A percentile compares a stretch with the other conserved stretches of the same genome.
phyloP scores from a whole-genome alignment of 2,888 invertebrate genomes.

The Lobophora halterata region DNA sequence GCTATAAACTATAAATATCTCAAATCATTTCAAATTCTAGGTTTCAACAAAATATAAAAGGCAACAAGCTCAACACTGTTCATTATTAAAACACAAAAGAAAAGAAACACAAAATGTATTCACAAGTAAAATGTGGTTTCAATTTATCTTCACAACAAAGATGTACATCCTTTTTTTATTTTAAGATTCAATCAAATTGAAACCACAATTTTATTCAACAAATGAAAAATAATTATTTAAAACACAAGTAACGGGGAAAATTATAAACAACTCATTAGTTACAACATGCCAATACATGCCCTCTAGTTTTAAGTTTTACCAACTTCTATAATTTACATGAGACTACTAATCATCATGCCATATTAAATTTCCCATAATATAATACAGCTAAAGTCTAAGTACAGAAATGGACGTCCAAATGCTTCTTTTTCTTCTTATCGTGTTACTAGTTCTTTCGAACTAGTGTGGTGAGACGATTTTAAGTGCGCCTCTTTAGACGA shows the following conservation, averaged over 20 bases:
- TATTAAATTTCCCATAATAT: no score
- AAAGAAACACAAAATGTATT: constrained; percentile 42
- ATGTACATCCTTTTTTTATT: not conserved
- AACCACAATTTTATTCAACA: constrained; percentile 25
- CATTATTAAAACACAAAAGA: constrained; percentile 52
- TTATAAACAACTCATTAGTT: constrained; percentile 27
- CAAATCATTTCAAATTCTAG: constrained; percentile 16
- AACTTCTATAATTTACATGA: no score
- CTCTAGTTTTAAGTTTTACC: no score
- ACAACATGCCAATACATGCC: constrained; percentile 31
- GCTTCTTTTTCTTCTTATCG: no score
- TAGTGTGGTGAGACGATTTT: no score
- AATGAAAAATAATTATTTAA: constrained; percentile 12
- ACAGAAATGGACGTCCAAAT: no score
- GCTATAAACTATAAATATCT: constrained; percentile 22
- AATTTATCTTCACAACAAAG: constrained; percentile 23
- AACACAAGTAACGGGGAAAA: constrained; percentile 20
- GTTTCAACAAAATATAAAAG: constrained; percentile 30
- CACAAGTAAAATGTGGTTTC: constrained; percentile 29
- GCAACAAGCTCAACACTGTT: constrained; percentile 54
- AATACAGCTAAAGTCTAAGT: no score
- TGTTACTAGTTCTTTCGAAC: no score
- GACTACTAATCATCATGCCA: no score
- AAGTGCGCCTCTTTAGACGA: no score
- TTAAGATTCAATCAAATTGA: constrained; percentile 15